A percentile compares a stretch with the other conserved stretches of the same genome.
phyloP scores from a whole-genome alignment of 30 jellyfish, hydroid and myxozoan species.

The Turritopsis dohrnii region DNA sequence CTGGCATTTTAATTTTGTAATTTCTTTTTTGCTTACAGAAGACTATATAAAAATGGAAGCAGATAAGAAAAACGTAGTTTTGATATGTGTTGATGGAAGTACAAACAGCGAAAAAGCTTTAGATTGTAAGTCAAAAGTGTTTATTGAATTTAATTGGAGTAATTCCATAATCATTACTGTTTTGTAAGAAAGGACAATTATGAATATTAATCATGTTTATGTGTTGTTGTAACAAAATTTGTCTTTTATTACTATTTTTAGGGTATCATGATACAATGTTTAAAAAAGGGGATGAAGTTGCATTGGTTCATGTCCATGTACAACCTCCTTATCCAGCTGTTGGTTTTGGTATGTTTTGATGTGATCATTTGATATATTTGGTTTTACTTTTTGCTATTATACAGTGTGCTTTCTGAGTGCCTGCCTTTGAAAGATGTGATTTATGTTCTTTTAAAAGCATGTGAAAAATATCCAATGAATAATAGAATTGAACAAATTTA shows the following conservation, averaged over 20 bases:
- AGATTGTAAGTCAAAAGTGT: neutral
- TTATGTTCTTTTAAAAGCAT: too few relatives aligned
- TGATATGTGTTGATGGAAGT: slow-evolving; percentile 13
- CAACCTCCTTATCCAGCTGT: neutral
- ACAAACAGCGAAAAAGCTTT: slow-evolving; percentile 5
- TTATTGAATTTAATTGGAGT: too few relatives aligned
- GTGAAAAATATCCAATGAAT: too few relatives aligned
- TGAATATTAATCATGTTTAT: too few relatives aligned
- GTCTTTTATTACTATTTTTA: too few relatives aligned
- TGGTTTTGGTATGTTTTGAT: neutral
- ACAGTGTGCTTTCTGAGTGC: too few relatives aligned
- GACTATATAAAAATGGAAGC: neutral
- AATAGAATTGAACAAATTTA: too few relatives aligned
- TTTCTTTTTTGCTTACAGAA: neutral
- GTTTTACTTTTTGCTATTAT: too few relatives aligned
- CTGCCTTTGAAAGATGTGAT: too few relatives aligned
- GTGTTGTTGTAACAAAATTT: too few relatives aligned
- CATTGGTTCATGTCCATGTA: neutral
- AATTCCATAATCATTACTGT: too few relatives aligned
- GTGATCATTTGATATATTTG: neutral
- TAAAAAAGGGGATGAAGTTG: neutral
- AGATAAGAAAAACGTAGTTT: neutral
- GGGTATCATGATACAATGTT: neutral
- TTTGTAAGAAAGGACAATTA: too few relatives aligned
- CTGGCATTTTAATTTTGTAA: neutral